Evolutionary conservation across 2,113 vertebrate genomes (phyloP).

Genomic region (Pantherophis guttatus): DNA sequence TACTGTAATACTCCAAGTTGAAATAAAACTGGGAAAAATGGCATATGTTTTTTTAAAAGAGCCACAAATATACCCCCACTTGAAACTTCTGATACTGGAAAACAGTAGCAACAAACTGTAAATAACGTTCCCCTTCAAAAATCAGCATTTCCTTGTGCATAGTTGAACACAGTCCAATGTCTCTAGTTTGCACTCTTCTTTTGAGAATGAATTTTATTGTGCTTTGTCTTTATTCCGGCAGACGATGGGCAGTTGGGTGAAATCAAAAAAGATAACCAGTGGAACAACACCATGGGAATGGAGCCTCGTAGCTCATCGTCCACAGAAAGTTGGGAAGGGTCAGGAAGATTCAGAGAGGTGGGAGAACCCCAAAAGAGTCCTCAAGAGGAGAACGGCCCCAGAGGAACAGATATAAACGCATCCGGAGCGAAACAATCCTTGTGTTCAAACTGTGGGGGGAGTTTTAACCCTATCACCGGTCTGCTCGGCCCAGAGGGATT

Average conservation of each 20-base stretch:
- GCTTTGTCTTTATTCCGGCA: neutral
- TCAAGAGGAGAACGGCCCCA: neutral
- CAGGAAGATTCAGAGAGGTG: neutral
- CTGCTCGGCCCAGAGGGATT: neutral
- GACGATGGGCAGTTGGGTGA: neutral
- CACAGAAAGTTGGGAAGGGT: neutral
- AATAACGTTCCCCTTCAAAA: neutral
- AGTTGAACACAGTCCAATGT: neutral
- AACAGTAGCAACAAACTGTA: neutral
- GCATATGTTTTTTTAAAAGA: neutral
- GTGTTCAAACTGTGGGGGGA: conserved; percentile 14
- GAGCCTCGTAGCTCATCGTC: neutral
- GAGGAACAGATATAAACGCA: neutral
- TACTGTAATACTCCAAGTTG: neutral
- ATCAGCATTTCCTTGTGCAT: neutral
- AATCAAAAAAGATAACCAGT: neutral
- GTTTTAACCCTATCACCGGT: neutral
- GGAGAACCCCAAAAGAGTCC: neutral
- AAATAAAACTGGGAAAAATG: neutral
- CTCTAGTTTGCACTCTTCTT: neutral
- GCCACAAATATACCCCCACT: neutral
- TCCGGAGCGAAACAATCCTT: neutral
- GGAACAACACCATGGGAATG: neutral
- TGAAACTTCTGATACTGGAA: neutral
- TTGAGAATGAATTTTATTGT: neutral